Conservation (phyloP, 1,140 invertebrate genomes). For the Aphelinus certus region DNA sequence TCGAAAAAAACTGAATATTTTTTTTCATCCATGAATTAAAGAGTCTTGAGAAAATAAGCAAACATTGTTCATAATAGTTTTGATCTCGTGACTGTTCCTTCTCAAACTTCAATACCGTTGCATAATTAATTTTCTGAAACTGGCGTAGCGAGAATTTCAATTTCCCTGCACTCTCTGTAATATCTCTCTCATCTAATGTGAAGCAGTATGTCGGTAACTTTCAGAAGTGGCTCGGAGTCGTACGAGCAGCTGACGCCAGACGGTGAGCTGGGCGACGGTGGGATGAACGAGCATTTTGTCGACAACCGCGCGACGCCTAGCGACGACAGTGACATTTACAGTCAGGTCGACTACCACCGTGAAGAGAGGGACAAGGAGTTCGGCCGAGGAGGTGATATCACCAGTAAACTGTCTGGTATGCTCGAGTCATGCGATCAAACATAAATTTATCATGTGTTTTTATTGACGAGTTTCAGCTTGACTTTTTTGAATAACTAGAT, state of each 20-base stretch:
- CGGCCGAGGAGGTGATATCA: slow-evolving; percentile 57
- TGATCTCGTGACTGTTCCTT: too few species aligned
- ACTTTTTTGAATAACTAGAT: too few species aligned
- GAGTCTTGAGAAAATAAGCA: too few species aligned
- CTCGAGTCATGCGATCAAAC: too few species aligned
- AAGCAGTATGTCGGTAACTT: slow-evolving; percentile 68
- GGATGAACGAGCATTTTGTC: slow-evolving; percentile 63
- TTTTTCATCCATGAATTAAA: too few species aligned
- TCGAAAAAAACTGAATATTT: too few species aligned
- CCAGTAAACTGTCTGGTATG: slow-evolving; percentile 60
- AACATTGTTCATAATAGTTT: too few species aligned
- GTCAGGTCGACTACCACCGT: slow-evolving; percentile 68
- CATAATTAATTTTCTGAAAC: not conserved
- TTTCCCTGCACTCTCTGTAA: slow-evolving; percentile 1
- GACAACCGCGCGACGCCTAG: slow-evolving; percentile 66
- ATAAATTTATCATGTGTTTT: too few species aligned
- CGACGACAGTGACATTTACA: slow-evolving; percentile 78
- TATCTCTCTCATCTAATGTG: slow-evolving; percentile 56
- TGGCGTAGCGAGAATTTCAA: not conserved
- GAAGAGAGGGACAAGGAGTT: slow-evolving; percentile 62
- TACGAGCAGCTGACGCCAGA: slow-evolving; percentile 80
- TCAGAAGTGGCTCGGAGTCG: slow-evolving; percentile 81
- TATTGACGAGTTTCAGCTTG: too few species aligned
- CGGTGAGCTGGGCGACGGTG: slow-evolving; percentile 65
- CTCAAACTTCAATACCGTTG: too few species aligned